Percentiles rank a stretch among this genome's conserved stretches.
These are phyloP conservation scores for Pardosa pseudoannulata DNA, from an alignment of 2,888 invertebrate species.

Conservation along the genomic window DNA sequence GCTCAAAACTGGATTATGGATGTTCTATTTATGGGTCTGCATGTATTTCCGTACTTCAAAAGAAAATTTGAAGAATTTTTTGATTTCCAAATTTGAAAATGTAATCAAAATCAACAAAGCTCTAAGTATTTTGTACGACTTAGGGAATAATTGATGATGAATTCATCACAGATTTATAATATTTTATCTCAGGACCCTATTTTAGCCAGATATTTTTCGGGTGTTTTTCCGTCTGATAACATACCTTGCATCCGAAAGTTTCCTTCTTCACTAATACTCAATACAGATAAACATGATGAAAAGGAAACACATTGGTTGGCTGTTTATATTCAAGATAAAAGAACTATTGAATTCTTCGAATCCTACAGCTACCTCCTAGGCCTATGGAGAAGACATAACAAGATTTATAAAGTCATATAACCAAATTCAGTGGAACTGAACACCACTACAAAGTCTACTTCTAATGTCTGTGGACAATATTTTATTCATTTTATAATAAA, in stretches of 20 bases:
- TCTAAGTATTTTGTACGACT: too few relatives aligned
- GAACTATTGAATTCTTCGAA: slow-evolving; percentile 37
- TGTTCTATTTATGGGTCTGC: too few relatives aligned
- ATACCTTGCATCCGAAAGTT: neutral
- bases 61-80: too few relatives aligned
- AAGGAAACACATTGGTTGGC: slow-evolving; percentile 53
- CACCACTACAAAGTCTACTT: slow-evolving; percentile 14
- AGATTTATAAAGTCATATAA: neutral
- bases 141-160: slow-evolving; percentile 47
- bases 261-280: slow-evolving; percentile 22
- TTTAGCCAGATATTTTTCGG: neutral
- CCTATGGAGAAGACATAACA: neutral
- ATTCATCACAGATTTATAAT: slow-evolving; percentile 33
- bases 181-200: neutral
- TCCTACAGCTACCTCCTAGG: slow-evolving; percentile 49
- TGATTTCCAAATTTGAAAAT: slow-evolving; percentile 3
- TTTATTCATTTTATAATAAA: slow-evolving; percentile 41
- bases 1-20: too few relatives aligned
- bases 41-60: too few relatives aligned
- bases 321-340: slow-evolving; percentile 19
- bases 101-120: too few relatives aligned
- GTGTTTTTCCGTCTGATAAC: slow-evolving; percentile 30
- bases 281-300: slow-evolving; percentile 18
- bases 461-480: slow-evolving; percentile 35
- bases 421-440: slow-evolving; percentile 3